Base-by-base conservation (phyloP, 2,888 invertebrate species). In the Zootermopsis nevadensis region DNA sequence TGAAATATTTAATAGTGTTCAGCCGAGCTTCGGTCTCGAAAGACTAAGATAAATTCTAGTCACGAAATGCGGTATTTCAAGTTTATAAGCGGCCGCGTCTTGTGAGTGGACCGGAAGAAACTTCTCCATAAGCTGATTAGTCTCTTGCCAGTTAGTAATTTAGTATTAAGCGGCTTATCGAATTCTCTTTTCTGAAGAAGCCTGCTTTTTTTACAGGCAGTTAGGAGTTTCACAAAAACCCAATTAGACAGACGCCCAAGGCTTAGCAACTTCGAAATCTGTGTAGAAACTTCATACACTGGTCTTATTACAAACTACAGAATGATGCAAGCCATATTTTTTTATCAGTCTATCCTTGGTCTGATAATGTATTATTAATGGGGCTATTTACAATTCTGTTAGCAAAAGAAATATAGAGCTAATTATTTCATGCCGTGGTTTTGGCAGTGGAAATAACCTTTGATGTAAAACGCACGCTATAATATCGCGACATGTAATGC, bases 151-250 rank as follows among this genome's bases (percentile, higher is more conserved):
- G 60, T 60, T 60, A 2, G 60, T 60, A 60, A 60, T 60, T 60
- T 60, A 60, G n/a, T 60, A 60, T 60, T 60, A 60, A 60, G n/a
- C 60, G 60, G 60, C n/a, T 60, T 60, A 60, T 60, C 8, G 60
- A 60, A 60, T 27, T 60, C 60, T 60, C 60, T 60, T 60, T 60
- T 8, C 27, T 60, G 27, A 60, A 60, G 60, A 60, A 27, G 1
- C 10, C 27, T 27, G 8, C 24, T n/a, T 27, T 48, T 48, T 60
- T 60, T 1, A n/a, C 1, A 60, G 60, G 27, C 27, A 60, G 60
- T 60, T 60, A 6, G 4, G 60, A 60, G n/a, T 2, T 27, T n/a
- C 60, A 60, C 27, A 60, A 60, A 60, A 60, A 60, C 60, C n/a
- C 60, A 60, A 60, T n/a, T n/a, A 60, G 27, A n/a, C 8, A n/a